phyloP scores from a whole-genome alignment of 1,140 invertebrate species.

The Dendroctonus valens region DNA sequence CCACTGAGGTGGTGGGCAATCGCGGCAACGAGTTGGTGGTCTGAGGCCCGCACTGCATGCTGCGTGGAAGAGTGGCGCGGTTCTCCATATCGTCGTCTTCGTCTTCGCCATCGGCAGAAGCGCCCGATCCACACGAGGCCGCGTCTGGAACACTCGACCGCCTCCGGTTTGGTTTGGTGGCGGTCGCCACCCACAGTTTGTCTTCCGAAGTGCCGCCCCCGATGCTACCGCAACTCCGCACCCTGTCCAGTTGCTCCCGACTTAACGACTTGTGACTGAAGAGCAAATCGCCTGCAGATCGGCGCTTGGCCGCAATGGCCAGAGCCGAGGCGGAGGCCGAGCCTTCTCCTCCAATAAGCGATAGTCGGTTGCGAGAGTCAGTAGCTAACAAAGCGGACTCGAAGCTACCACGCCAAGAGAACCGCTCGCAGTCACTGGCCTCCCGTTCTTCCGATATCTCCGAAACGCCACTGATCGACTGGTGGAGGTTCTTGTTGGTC shows the following conservation, averaged over 20 bases:
- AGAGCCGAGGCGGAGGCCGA: conserved; percentile 63
- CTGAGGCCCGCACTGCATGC: conserved; percentile 58
- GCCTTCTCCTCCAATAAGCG: conserved; percentile 66
- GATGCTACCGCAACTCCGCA: conserved; percentile 78
- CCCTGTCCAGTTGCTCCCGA: conserved; percentile 69
- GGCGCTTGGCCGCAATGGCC: conserved; percentile 68
- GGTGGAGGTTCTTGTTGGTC: conserved; percentile 49
- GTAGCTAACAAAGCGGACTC: conserved; percentile 81
- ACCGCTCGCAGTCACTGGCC: conserved; percentile 83
- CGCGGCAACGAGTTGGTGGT: conserved; percentile 75
- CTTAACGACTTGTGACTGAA: conserved; percentile 71
- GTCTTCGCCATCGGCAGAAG: conserved; percentile 62
- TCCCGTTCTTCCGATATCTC: conserved; percentile 68
- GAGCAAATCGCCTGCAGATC: conserved; percentile 75
- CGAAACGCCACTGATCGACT: conserved; percentile 52
- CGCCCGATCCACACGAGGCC: conserved; percentile 63
- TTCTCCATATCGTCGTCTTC: conserved; percentile 58
- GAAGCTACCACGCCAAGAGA: conserved; percentile 87
- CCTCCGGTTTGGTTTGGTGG: conserved; percentile 55
- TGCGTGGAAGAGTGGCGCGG: conserved; percentile 63
- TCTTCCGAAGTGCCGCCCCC: conserved; percentile 63
- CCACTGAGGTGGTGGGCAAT: conserved; percentile 63
- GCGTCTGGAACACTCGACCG: conserved; percentile 69
- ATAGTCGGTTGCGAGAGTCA: conserved; percentile 75
- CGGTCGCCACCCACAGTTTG: conserved; percentile 55